Conservation (phyloP, 2,888 invertebrate species). For the Tridacna crocea region DNA sequence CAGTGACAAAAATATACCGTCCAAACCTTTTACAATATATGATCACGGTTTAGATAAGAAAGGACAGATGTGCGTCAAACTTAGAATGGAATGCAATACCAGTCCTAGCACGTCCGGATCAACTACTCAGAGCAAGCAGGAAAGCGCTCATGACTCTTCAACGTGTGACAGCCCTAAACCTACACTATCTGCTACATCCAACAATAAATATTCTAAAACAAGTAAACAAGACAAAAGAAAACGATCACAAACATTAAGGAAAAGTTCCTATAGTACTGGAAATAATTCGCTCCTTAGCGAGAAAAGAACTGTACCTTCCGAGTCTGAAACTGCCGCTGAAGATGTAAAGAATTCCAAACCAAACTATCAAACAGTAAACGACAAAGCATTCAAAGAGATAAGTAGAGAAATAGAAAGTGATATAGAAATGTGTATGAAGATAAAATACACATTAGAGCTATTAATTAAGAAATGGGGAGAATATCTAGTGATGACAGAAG, state of each 20-base stretch:
- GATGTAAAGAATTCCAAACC: neutral
- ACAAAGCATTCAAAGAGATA: constrained; percentile 40
- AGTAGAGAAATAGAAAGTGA: constrained; percentile 54
- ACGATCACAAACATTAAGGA: neutral
- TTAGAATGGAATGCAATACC: neutral
- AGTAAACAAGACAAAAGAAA: neutral
- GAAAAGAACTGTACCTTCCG: neutral
- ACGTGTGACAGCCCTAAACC: neutral
- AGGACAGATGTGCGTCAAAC: constrained; percentile 9
- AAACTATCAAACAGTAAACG: constrained; percentile 6
- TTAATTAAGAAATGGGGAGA: constrained; percentile 67
- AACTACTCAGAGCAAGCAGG: neutral
- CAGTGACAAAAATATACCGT: neutral
- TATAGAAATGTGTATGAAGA: constrained; percentile 49
- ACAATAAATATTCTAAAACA: neutral
- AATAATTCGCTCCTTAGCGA: neutral
- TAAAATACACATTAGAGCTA: constrained; percentile 53
- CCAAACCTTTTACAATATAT: neutral
- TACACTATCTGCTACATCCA: neutral
- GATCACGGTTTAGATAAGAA: neutral
- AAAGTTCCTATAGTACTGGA: neutral
- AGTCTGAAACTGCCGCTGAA: neutral
- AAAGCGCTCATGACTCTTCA: neutral
- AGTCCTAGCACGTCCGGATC: neutral
- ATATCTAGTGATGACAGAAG: constrained; percentile 61